Percentiles rank a stretch among this genome's conserved stretches.
Conservation (phyloP, 1,140 invertebrate genomes). For the Steinernema khuongi region DNA sequence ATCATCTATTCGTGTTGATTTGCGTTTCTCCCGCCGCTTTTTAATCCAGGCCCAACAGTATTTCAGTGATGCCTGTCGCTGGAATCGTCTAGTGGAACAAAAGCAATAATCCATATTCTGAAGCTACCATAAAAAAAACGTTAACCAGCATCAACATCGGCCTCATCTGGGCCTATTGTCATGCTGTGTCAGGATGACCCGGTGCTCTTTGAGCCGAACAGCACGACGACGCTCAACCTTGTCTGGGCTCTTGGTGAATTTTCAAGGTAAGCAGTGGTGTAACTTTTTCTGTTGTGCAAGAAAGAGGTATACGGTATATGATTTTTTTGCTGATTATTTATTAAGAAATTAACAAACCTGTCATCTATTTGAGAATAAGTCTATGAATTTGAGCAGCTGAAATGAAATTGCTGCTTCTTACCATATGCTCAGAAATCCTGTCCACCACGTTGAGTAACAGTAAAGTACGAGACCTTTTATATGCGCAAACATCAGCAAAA, state of each 20-base stretch:
- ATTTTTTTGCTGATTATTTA: too few species aligned
- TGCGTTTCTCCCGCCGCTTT: neutral
- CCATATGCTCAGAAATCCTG: too few species aligned
- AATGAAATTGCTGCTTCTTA: too few species aligned
- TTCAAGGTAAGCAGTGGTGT: slow-evolving; percentile 27
- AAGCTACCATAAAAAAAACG: too few species aligned
- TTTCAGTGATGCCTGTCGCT: neutral
- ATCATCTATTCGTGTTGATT: neutral
- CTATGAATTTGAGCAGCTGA: too few species aligned
- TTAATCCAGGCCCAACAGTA: neutral
- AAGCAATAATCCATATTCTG: too few species aligned
- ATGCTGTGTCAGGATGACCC: slow-evolving; percentile 46
- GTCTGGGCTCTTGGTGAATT: slow-evolving; percentile 38
- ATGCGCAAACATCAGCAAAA: too few species aligned
- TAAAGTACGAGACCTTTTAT: too few species aligned
- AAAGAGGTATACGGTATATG: neutral
- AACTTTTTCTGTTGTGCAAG: slow-evolving; percentile 12
- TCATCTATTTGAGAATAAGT: too few species aligned
- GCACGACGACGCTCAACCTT: slow-evolving; percentile 24
- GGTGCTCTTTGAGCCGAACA: slow-evolving; percentile 41
- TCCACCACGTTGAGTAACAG: too few species aligned
- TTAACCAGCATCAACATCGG: too few species aligned
- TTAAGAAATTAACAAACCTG: too few species aligned
- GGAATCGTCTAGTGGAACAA: neutral
- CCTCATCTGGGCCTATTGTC: neutral